A percentile compares a stretch with the other conserved stretches of the same genome.
These are phyloP conservation scores for Hydrozoanthus tunicans DNA, from an alignment of 64 coral and sea anemone species.

Conservation along the genomic window DNA sequence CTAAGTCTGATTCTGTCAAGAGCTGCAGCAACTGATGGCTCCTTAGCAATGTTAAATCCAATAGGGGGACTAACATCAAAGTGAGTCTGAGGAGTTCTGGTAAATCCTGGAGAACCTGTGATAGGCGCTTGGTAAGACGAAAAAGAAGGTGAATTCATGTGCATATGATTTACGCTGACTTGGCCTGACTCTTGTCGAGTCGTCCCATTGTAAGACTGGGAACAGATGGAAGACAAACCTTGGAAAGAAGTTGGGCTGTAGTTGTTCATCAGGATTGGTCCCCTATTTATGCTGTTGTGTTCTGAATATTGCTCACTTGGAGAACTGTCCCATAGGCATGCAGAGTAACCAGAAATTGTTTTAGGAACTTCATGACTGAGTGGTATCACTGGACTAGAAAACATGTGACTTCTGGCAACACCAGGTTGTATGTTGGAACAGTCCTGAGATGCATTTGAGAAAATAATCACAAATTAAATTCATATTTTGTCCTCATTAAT, in stretches of 20 bases:
- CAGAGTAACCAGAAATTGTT: background rate
- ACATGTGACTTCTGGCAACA: background rate
- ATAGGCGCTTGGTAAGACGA: background rate
- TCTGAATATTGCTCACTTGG: background rate
- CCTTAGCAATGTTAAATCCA: slow-evolving; percentile 34
- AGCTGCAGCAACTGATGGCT: slow-evolving; percentile 32
- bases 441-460: background rate
- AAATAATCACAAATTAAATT: too few species aligned
- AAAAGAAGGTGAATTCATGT: background rate
- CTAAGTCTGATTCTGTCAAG: slow-evolving; percentile 31
- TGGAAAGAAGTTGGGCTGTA: background rate
- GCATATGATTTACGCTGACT: background rate
- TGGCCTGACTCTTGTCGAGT: background rate
- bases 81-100: background rate
- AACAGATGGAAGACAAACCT: background rate
- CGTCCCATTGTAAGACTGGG: background rate
- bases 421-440: background rate
- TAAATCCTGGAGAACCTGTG: background rate
- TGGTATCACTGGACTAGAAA: background rate
- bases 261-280: background rate
- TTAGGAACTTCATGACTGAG: background rate
- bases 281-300: background rate
- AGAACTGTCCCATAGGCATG: background rate
- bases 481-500: too few species aligned
- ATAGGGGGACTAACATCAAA: background rate